Conservation (phyloP, 2,888 invertebrate genomes). For the Leucophenga montana region DNA sequence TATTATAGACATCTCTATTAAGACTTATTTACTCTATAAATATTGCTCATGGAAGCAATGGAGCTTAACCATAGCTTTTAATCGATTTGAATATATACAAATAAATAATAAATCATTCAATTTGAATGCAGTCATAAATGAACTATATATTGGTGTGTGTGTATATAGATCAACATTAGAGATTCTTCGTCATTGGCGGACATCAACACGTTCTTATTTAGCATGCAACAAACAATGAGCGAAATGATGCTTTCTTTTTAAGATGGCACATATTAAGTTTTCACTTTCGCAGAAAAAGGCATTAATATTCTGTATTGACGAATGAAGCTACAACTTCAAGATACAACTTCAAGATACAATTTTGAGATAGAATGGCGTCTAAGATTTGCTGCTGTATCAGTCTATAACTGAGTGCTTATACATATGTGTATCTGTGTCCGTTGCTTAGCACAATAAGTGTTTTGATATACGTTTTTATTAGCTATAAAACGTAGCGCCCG, state of each 20-base stretch:
- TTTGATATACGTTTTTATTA: constrained; percentile 54
- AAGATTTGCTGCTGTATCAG: too few relatives aligned
- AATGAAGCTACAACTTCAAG: too few relatives aligned
- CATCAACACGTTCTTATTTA: neutral
- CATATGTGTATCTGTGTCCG: neutral
- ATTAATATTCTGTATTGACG: neutral
- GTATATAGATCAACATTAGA: neutral
- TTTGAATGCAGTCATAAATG: neutral
- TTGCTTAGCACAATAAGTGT: neutral
- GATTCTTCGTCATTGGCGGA: neutral
- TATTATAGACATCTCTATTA: too few relatives aligned
- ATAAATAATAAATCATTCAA: too few relatives aligned
- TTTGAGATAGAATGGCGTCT: too few relatives aligned
- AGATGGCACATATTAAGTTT: neutral
- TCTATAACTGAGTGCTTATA: neutral
- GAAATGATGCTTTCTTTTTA: too few relatives aligned
- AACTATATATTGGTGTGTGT: neutral
- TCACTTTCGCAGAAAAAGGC: neutral
- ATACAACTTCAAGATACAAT: too few relatives aligned
- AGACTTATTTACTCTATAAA: too few relatives aligned
- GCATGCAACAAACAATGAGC: neutral
- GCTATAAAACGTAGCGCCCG: constrained; percentile 59
- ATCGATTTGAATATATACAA: too few relatives aligned
- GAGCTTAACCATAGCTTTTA: too few relatives aligned
- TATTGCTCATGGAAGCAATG: too few relatives aligned